These are phyloP conservation scores for Microctonus brassicae DNA, from an alignment of 2,888 invertebrate genomes.

Conservation along the genomic window DNA sequence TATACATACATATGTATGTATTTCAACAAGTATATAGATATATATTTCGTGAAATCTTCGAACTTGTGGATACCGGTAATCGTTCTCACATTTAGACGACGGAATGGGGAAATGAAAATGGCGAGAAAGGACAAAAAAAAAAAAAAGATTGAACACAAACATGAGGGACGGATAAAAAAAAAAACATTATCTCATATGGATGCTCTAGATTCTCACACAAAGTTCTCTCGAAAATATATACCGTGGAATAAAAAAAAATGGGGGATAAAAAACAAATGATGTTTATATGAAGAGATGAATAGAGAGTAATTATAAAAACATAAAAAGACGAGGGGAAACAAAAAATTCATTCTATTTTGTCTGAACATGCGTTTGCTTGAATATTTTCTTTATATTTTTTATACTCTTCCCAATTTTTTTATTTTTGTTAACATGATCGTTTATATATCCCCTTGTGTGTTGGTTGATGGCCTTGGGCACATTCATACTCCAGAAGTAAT, in stretches of 20 bases:
- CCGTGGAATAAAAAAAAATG: neutral
- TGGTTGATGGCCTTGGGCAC: conserved; percentile 34
- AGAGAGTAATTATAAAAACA: neutral
- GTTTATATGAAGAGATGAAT: neutral
- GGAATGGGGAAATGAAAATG: neutral
- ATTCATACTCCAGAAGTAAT: conserved; percentile 36
- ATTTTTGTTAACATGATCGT: conserved; percentile 5
- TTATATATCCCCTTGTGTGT: conserved; percentile 12
- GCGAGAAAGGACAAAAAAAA: neutral
- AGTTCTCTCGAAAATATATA: neutral
- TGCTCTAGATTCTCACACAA: neutral
- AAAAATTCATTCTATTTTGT: conserved; percentile 13
- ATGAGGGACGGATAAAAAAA: neutral
- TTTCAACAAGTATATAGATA: neutral
- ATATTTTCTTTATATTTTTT: conserved; percentile 22
- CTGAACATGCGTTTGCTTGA: conserved; percentile 22
- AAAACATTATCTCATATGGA: neutral
- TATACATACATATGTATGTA: neutral
- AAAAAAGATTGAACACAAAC: neutral
- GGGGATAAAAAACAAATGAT: neutral
- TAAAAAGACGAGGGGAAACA: neutral
- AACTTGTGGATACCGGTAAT: conserved; percentile 4
- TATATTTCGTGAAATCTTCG: conserved; percentile 2
- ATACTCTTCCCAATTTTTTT: neutral
- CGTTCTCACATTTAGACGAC: conserved; percentile 13